These are phyloP conservation scores for Menura novaehollandiae DNA, from an alignment of 2,113 vertebrate species.

Conservation along the genomic window DNA sequence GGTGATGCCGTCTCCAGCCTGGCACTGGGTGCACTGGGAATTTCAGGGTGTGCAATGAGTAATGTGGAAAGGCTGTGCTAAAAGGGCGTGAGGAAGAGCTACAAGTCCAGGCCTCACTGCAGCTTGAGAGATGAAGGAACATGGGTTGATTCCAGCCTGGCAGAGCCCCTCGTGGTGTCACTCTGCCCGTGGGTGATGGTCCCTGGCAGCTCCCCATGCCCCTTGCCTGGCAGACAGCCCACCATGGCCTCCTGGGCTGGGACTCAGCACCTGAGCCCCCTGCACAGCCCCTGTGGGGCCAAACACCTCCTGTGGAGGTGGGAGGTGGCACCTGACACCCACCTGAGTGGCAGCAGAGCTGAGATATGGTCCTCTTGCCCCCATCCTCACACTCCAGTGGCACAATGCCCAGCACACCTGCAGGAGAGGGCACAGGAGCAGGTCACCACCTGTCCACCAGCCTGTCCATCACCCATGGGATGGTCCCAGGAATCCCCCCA, in stretches of 20 bases:
- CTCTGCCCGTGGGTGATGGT: not conserved
- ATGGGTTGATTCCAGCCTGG: not conserved
- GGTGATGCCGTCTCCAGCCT: not conserved
- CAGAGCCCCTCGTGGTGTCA: not conserved
- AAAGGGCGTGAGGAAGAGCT: not conserved
- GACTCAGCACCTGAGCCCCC: not conserved
- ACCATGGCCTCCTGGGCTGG: rapidly evolving
- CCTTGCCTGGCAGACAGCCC: not conserved
- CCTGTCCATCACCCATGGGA: rapidly evolving
- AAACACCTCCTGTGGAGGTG: not conserved
- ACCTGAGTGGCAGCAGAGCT: conserved; percentile 91
- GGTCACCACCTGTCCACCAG: not conserved
- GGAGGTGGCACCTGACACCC: not conserved
- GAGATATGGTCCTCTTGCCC: conserved; percentile 74
- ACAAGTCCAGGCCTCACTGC: rapidly evolving
- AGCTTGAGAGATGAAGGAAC: not conserved
- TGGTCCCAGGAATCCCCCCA: not conserved
- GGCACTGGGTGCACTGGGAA: not conserved
- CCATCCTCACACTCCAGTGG: conserved; percentile 75
- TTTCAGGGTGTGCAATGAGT: not conserved
- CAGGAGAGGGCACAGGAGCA: not conserved
- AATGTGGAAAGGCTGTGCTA: not conserved
- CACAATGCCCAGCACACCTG: conserved; percentile 85
- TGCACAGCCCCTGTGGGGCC: rapidly evolving
- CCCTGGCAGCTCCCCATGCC: not conserved